Conservation (phyloP, 2,113 vertebrate species). For the Clarias macrocephalus region DNA sequence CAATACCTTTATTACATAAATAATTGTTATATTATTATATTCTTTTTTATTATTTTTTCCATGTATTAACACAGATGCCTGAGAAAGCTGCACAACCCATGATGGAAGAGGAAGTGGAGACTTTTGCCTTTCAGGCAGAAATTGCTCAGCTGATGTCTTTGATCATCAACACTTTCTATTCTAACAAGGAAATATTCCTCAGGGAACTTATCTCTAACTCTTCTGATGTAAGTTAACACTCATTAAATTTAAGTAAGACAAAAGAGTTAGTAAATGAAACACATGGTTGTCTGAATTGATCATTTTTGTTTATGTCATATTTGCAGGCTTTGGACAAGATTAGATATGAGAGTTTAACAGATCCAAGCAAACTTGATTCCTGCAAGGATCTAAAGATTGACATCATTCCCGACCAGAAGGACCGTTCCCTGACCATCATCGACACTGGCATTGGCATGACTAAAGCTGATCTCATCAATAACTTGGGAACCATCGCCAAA, state of each 20-base stretch:
- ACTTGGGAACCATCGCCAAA: constrained; percentile 80
- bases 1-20: neutral
- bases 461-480: constrained; percentile 81
- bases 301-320: neutral
- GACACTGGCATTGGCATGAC: constrained; percentile 83
- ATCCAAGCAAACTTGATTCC: constrained; percentile 74
- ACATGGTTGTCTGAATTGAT: neutral
- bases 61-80: constrained; percentile 70
- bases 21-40: neutral
- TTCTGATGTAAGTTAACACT: constrained; percentile 73
- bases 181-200: constrained; percentile 83
- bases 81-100: constrained; percentile 65
- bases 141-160: constrained; percentile 83
- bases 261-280: neutral
- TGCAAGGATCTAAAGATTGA: constrained; percentile 81
- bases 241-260: neutral
- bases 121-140: constrained; percentile 83
- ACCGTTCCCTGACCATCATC: constrained; percentile 68
- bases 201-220: constrained; percentile 81
- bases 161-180: constrained; percentile 84
- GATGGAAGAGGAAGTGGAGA: constrained; percentile 79
- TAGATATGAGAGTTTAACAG: constrained; percentile 79
- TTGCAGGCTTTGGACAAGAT: constrained; percentile 79
- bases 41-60: neutral
- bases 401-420: constrained; percentile 73